phyloP scores from a whole-genome alignment of 1,140 invertebrate species.

The Dolichoris vasculosae region DNA sequence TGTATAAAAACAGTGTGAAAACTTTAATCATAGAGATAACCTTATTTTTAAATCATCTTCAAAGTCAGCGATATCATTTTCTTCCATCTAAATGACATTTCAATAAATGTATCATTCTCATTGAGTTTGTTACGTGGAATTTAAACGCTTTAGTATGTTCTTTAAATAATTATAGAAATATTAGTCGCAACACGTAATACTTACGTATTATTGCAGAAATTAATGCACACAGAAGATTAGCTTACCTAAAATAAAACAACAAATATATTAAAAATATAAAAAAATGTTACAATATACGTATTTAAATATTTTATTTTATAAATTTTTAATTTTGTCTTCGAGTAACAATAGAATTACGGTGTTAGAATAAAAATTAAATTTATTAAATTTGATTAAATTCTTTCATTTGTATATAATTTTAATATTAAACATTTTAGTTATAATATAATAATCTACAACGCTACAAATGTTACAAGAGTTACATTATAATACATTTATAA shows the following conservation, averaged over 20 bases:
- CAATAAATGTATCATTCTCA: background rate
- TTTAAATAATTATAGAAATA: background rate
- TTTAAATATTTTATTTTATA: no score
- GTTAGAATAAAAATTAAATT: no score
- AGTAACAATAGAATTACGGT: no score
- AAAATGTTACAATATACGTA: no score
- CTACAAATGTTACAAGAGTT: no score
- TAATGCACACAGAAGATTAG: background rate
- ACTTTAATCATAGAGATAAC: background rate
- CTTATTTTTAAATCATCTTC: background rate
- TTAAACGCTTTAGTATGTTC: background rate
- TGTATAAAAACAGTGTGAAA: background rate
- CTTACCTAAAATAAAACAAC: background rate
- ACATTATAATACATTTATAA: no score
- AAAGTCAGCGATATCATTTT: background rate
- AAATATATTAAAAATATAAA: background rate
- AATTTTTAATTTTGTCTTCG: no score
- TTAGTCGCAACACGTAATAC: background rate
- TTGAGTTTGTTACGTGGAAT: background rate
- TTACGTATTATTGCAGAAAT: background rate
- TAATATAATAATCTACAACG: no score
- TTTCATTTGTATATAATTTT: no score
- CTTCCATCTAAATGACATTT: background rate
- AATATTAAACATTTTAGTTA: no score
- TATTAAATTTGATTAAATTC: no score